These are phyloP conservation scores for Arctocebus calabarensis DNA, from an alignment of 2,797 vertebrate genomes.

Conservation along the genomic window DNA sequence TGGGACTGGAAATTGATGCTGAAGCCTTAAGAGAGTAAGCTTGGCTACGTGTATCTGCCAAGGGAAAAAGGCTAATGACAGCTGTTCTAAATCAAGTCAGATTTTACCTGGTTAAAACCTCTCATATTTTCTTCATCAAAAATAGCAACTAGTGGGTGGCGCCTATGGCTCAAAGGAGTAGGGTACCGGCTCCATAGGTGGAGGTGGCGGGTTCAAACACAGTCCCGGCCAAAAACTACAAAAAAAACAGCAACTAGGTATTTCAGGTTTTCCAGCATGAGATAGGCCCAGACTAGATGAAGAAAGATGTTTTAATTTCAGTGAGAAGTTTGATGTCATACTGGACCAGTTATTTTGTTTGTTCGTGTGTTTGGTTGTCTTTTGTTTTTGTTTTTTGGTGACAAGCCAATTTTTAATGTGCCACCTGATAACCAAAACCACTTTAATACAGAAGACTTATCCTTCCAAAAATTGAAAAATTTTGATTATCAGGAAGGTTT, in stretches of 20 bases:
- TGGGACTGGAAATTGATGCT: no score
- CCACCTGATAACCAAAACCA: no score
- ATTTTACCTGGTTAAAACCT: not conserved
- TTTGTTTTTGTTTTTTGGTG: no score
- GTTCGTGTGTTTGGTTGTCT: no score
- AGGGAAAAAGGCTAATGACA: not conserved
- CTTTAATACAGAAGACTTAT: no score
- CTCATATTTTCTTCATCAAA: not conserved
- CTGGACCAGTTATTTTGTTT: not conserved
- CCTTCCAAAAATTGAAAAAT: not conserved
- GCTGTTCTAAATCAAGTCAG: not conserved
- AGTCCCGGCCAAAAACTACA: no score
- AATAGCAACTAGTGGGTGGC: not conserved
- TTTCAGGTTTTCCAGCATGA: not conserved
- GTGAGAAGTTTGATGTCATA: not conserved
- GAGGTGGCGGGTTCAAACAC: no score
- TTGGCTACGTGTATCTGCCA: not conserved
- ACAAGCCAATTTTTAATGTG: no score
- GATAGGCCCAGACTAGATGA: not conserved
- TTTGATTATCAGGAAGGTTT: not conserved
- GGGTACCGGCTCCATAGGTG: no score
- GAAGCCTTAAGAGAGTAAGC: not conserved
- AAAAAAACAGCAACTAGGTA: not conserved
- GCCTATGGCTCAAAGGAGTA: no score
- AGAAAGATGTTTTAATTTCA: not conserved